Conservation (phyloP, 2,888 invertebrate species). For the Rambutsinella grinnellia region DNA sequence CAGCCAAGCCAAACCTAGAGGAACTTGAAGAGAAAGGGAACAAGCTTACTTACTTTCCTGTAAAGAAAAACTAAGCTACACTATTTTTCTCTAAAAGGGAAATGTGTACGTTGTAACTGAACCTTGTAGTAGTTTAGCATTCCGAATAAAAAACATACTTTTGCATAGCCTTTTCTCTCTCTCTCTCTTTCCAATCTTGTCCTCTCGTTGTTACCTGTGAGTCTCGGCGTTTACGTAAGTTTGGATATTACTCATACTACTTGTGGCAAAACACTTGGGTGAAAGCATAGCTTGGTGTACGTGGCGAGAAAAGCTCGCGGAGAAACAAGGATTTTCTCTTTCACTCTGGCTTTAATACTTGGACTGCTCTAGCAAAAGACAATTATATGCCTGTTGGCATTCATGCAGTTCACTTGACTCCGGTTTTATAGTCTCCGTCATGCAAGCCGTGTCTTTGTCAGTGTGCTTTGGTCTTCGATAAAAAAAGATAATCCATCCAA, state of each 20-base stretch:
- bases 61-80: no score
- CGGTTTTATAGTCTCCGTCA: background rate
- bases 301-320: no score
- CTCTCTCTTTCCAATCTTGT: background rate
- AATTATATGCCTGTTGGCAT: conserved; percentile 60
- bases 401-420: conserved; percentile 55
- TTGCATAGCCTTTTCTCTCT: background rate
- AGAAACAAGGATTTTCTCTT: no score
- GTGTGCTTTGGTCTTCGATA: no score
- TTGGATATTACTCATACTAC: no score
- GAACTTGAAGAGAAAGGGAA: conserved; percentile 17
- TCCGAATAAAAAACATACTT: background rate
- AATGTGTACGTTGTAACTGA: no score
- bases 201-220: conserved; percentile 1
- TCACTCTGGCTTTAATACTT: conserved; percentile 44
- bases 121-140: no score
- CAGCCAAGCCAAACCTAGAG: conserved; percentile 22
- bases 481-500: background rate
- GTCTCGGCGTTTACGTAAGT: no score
- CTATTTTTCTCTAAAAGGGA: no score
- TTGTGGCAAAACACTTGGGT: no score
- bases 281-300: no score
- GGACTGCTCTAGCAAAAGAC: conserved; percentile 28
- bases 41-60: background rate
- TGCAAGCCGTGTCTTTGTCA: background rate